Conservation (phyloP, 2,888 invertebrate species). For the Nudaria mundana region DNA sequence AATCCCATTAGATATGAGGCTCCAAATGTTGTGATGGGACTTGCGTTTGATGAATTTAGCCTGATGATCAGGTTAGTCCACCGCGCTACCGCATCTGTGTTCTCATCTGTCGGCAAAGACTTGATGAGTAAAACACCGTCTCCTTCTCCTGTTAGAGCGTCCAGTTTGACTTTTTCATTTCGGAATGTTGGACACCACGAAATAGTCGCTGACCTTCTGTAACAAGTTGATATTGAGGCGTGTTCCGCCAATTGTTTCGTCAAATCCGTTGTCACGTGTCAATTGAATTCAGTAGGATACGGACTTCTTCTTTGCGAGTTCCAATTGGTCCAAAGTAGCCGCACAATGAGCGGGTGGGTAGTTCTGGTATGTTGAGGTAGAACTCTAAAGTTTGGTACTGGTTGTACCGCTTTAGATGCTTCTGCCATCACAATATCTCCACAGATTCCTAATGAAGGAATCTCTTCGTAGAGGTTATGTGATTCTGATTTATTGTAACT, state of each 20-base stretch:
- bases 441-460: background rate
- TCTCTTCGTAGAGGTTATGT: constrained; percentile 4
- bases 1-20: background rate
- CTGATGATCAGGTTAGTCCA: background rate
- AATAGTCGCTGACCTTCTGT: background rate
- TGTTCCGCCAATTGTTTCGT: too few species aligned
- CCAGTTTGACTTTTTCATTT: background rate
- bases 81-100: background rate
- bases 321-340: constrained; percentile 1
- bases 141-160: background rate
- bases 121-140: background rate
- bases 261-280: background rate
- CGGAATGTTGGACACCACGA: background rate
- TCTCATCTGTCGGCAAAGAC: background rate
- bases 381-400: constrained; percentile 1
- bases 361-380: background rate
- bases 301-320: background rate
- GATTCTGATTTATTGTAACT: background rate
- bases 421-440: constrained; percentile 2
- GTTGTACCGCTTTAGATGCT: background rate
- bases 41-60: background rate
- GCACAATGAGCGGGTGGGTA: background rate
- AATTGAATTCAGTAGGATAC: background rate
- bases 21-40: background rate
- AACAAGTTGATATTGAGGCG: background rate